Evolutionary conservation across 2,113 vertebrate genomes (phyloP), one percentile per base, ranked within the genome.

Genomic region (Nymphicus hollandicus): DNA sequence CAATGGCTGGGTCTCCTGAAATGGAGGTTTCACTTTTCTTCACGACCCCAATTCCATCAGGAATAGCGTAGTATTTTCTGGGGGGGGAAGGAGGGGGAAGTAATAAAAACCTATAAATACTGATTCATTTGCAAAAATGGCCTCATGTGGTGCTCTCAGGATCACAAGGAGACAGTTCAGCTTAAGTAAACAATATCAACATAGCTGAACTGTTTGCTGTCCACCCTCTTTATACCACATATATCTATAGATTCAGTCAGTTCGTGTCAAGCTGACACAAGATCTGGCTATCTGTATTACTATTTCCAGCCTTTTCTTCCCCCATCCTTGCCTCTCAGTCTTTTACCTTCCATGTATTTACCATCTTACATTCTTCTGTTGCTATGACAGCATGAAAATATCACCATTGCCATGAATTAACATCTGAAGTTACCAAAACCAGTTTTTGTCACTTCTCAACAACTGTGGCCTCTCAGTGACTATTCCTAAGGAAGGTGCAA

Each of bases 71-170:
- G 31, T 33, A 85, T 93, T 95, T 50, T 81, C 58, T 50, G 33
- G 39, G 71, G 66, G 55, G 39, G 56, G n/a, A n/a, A 23, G n/a
- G 37, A 9, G 4, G 16, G 33, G 55, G 24, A 35, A 63, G 64
- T 60, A 91, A 70, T 68, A 85, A 85, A 89, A 72, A 5, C 56
- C 49, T 94, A 70, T 69, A 88, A 89, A 82, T 29, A 72, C 16
- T 24, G 35, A 80, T 89, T 91, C 74, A 80, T 91, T 94, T 94
- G 70, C 55, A 76, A 52, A 79, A 94, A 91, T n/a, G 43, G 81
- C 56, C 76, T 80, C 66, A 11, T 41, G 85, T 11, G 6, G 41
- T 68, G 72, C 93, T 53, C 89, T 9, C 0, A 37, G 78, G 87
- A 80, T 47, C 49, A 61, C 66, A 50, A 46, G 41, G 66, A 94